Conservation (phyloP, 2,113 vertebrate species). For the Hemibagrus wyckioides region DNA sequence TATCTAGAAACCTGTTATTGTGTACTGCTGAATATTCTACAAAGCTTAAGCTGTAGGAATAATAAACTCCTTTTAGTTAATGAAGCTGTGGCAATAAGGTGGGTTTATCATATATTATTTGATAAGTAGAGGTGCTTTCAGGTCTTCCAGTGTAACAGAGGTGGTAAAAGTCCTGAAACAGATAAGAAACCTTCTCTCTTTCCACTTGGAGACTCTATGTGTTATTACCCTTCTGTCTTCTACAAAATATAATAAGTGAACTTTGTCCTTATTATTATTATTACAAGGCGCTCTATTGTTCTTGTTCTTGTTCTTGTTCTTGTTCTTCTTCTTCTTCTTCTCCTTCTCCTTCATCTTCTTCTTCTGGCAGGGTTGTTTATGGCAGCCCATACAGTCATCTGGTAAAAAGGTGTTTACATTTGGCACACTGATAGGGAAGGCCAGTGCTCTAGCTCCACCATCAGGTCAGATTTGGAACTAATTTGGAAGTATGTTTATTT, state of each 20-base stretch:
- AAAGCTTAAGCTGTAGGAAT: not conserved
- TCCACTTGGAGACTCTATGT: not conserved
- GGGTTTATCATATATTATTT: not conserved
- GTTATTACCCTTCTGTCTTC: not conserved
- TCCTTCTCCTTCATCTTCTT: no score
- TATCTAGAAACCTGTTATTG: not conserved
- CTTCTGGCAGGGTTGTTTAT: no score
- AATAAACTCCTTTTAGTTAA: not conserved
- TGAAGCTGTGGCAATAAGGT: not conserved
- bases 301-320: no score
- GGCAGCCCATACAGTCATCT: no score
- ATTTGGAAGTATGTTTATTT: no score
- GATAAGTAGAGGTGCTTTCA: not conserved
- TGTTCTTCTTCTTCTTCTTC: no score
- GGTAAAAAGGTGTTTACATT: no score
- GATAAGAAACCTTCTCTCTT: not conserved
- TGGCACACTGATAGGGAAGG: no score
- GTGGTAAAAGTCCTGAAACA: not conserved
- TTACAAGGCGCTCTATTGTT: not conserved
- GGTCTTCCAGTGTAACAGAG: not conserved
- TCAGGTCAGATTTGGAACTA: no score
- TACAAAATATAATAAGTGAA: not conserved
- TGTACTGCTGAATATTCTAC: not conserved
- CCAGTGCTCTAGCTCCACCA: no score
- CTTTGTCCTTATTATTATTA: not conserved